Conservation (phyloP, 1,140 invertebrate species). For the Drosophila repleta region DNA sequence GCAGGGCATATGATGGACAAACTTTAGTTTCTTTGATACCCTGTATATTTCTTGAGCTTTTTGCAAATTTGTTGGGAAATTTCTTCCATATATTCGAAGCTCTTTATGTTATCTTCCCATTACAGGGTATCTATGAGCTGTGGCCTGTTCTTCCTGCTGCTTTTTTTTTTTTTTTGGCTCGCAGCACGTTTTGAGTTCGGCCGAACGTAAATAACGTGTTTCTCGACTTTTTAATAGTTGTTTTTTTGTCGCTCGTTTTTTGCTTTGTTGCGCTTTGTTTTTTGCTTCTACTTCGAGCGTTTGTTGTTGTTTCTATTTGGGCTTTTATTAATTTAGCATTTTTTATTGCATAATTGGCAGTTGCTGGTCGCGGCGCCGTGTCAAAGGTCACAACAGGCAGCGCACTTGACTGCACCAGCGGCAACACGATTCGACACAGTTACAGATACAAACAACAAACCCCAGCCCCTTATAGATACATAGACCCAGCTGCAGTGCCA, state of each 20-base stretch:
- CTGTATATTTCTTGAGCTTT: no score
- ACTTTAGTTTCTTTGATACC: no score
- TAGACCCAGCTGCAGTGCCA: background rate
- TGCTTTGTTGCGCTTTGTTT: slow-evolving; percentile 11
- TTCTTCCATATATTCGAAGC: no score
- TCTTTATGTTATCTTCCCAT: no score
- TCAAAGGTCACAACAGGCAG: slow-evolving; percentile 52
- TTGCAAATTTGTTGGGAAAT: no score
- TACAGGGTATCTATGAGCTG: slow-evolving; percentile 9
- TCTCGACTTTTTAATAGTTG: slow-evolving; percentile 48
- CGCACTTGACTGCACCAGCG: slow-evolving; percentile 35
- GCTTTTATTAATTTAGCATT: slow-evolving; percentile 66
- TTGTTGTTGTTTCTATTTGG: slow-evolving; percentile 24
- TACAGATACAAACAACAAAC: slow-evolving; percentile 2
- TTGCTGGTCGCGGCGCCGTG: slow-evolving; percentile 51
- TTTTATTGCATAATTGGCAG: slow-evolving; percentile 76
- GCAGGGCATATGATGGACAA: no score
- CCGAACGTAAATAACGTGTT: slow-evolving; percentile 47
- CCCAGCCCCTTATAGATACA: background rate
- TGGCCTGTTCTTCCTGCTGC: no score
- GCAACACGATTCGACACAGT: slow-evolving; percentile 12
- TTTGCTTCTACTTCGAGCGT: background rate
- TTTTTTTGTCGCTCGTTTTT: slow-evolving; percentile 27
- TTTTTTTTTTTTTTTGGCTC: background rate
- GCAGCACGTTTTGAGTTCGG: slow-evolving; percentile 47